Conservation (phyloP, 2,113 vertebrate species). For the Psophia crepitans region DNA sequence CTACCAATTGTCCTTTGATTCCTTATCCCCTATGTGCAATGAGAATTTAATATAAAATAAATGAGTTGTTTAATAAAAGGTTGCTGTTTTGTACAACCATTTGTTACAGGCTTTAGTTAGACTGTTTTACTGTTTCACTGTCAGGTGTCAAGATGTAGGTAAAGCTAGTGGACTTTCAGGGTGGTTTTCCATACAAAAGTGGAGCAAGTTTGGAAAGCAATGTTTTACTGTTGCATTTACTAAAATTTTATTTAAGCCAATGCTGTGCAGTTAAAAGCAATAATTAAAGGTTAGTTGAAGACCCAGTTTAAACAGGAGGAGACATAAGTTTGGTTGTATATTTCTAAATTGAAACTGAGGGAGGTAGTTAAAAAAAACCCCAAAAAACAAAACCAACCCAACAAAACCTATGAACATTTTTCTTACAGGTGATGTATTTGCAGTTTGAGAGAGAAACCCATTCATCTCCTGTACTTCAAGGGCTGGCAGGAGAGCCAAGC, state of each 20-base stretch:
- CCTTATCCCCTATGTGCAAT: neutral
- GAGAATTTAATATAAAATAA: constrained; percentile 33
- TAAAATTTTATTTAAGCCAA: neutral
- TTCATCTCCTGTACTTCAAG: neutral
- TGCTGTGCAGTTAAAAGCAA: neutral
- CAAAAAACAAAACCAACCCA: too few species aligned
- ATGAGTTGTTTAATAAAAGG: too few species aligned
- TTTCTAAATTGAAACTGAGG: neutral
- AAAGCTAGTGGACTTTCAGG: neutral
- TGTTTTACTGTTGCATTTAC: neutral
- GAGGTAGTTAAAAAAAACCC: neutral
- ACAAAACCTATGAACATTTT: neutral
- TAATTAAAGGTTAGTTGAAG: too few species aligned
- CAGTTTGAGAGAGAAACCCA: neutral
- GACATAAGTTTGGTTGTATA: neutral
- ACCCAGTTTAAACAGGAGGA: rapidly evolving
- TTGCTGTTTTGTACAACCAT: too few species aligned
- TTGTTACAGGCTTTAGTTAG: neutral
- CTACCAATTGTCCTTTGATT: neutral
- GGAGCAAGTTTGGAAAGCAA: neutral
- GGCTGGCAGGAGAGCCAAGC: neutral
- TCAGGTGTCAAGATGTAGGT: neutral
- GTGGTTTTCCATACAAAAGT: neutral
- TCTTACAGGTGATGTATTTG: neutral
- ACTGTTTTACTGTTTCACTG: neutral